Base-by-base conservation (phyloP, 2,113 vertebrate genomes). In the Neogale vison region DNA sequence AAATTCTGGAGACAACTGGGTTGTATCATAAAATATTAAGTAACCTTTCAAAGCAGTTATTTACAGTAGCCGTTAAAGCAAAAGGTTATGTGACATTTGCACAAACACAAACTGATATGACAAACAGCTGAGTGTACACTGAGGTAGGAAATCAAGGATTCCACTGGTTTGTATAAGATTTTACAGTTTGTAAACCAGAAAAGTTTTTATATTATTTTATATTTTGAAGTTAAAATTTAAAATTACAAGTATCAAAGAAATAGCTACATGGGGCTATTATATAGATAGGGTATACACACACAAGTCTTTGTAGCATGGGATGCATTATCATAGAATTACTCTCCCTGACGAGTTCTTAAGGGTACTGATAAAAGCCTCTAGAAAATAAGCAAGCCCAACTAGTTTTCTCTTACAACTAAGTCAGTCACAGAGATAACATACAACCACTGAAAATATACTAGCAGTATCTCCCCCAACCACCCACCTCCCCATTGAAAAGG, bases 131-230 rank as follows among this genome's bases (percentile, higher is more conserved):
- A 98, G 95, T 98, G 94, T 97, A 98, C 94, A 97, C 95, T 99
- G 99, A 99, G 99, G 99, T 99, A 99, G 99, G 98, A 98, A 98
- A 98, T 97, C 97, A 98, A 99, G 98, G 98, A 98, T 98, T 98
- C 98, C 97, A 98, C 97, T 98, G 98, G 98, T 98, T 98, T 98
- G 90, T 94, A 79, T 79, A 97, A 98, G 98, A 98, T 97, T 98
- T 98, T 98, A 95, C 97, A 98, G 93, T 72, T 65, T 98, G 98
- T 98, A 99, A 99, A 99, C 98, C 97, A 98, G 98, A 84, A 98
- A 98, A 94, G 36, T 24, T 87, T 95, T 97, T 36, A 90, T 96
- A 95, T 96, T 97, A 93, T 93, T 92, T 95, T 93, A 90, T 96
- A 94, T 96, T 97, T 90, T 98, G 97, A 98, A 98, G 98, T 87